These are phyloP conservation scores for Montipora efflorescens DNA, from an alignment of 64 coral and sea anemone genomes.

Conservation along the genomic window DNA sequence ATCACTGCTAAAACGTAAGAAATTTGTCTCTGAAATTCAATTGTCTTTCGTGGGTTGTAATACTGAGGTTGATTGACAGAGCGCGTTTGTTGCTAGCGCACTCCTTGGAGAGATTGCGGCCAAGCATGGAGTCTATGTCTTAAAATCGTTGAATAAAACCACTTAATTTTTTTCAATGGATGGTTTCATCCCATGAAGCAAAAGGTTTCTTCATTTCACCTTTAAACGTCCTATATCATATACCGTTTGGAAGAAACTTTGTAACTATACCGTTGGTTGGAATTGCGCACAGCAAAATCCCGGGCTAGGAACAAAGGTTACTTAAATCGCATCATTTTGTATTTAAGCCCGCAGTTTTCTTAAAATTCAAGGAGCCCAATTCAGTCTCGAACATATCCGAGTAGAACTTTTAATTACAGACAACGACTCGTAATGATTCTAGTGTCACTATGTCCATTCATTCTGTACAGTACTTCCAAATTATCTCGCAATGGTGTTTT, in stretches of 20 bases:
- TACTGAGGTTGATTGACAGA: no score
- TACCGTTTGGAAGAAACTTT: no score
- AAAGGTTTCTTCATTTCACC: neutral
- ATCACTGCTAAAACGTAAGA: no score
- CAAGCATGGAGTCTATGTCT: neutral
- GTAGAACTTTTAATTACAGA: neutral
- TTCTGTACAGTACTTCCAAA: neutral
- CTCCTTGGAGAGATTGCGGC: no score
- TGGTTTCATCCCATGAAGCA: neutral
- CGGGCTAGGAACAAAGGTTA: neutral
- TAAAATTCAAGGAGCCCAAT: neutral
- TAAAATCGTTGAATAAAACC: neutral
- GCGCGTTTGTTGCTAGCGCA: no score
- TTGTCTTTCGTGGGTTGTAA: no score
- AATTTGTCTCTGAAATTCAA: no score
- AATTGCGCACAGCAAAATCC: neutral
- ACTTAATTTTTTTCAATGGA: neutral
- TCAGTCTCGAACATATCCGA: neutral
- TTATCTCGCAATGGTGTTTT: neutral
- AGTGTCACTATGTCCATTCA: neutral
- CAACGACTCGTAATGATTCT: neutral
- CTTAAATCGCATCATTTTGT: neutral
- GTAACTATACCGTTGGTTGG: no score
- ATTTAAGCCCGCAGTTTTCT: neutral
- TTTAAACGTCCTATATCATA: no score